phyloP scores from a whole-genome alignment of 92 coral and sea anemone genomes.

The Siderastrea siderea region DNA sequence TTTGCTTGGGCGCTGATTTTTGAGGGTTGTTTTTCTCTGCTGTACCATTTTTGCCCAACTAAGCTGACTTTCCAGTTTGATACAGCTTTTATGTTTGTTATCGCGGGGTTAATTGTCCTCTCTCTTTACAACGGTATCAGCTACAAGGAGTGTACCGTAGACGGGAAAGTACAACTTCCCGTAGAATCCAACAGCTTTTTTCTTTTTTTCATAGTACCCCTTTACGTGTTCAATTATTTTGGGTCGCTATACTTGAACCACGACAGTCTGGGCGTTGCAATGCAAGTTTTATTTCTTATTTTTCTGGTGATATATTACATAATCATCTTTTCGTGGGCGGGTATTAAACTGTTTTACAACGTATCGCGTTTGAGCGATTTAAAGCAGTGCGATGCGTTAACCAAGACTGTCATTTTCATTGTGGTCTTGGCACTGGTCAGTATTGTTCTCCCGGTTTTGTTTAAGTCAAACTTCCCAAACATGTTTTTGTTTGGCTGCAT shows the following conservation, averaged over 20 bases:
- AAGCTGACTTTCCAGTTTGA: conserved; percentile 95
- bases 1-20: conserved; percentile 95
- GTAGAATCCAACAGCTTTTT: conserved; percentile 79
- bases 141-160: conserved; percentile 51
- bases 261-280: conserved; percentile 22
- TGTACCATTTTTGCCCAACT: conserved; percentile 92
- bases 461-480: conserved; percentile 71
- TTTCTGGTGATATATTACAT: conserved; percentile 72
- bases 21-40: conserved; percentile 90
- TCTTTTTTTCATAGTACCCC: conserved; percentile 84
- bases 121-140: conserved; percentile 86
- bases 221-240: conserved; percentile 85
- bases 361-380: conserved; percentile 41
- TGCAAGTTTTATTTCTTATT: conserved; percentile 55
- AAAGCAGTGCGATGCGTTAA: conserved; percentile 49
- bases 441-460: conserved; percentile 68
- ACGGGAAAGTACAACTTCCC: conserved; percentile 61
- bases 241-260: conserved; percentile 66
- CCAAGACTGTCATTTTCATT: conserved; percentile 60
- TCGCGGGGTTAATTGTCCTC: conserved; percentile 85
- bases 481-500: conserved; percentile 84
- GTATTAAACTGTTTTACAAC: conserved; percentile 63
- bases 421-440: conserved; percentile 31
- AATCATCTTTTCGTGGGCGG: conserved; percentile 81
- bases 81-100: conserved; percentile 97